Base-by-base conservation (phyloP, 2,797 vertebrate species). In the Phylloscopus collybita region DNA sequence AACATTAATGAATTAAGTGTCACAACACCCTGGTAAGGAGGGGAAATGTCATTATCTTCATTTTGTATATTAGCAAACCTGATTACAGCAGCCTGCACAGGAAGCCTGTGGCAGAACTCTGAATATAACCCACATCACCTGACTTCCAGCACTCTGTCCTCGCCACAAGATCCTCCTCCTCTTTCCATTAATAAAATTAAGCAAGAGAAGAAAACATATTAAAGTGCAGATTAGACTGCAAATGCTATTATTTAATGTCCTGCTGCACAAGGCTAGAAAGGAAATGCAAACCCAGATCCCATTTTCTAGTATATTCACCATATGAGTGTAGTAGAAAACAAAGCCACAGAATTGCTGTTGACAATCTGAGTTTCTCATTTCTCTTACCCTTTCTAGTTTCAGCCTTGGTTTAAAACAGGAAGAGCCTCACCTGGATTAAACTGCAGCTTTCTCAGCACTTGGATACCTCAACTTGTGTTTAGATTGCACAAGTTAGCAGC, bases 1-100 rank as follows among this genome's bases (percentile, higher is more conserved):
- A 95, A 94, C 88, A 95, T 94, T 94, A 95, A 96, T 95, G 59
- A 96, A 95, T 89, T 94, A 96, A 96, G 61, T 96, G 86, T 94
- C 92, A 94, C 90, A 95, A 96, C 95, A 93, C 93, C 50, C 86
- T 78, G n/a, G 42, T 62, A 92, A 89, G 65, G 38, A 95, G 40
- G 78, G 78, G 71, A 95, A 96, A 96, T 94, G 61, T 83, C 79
- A 94, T 96, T 94, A 96, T 71, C 75, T 88, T 93, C 34, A 80
- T 96, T 93, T 91, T 65, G 82, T 84, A 17, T 95, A 83, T 94
- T 89, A 93, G 80, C 90, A 95, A 96, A 94, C 56, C 44, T 89
- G 88, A 96, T 97, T 96, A 95, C 34, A 91, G 71, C 67, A 95
- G 88, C 75, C 74, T 76, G 83, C 94, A 95, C 93, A 95, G 94